Base-by-base conservation (phyloP, 1,140 invertebrate species). In the Lamellibrachia luymesi region DNA sequence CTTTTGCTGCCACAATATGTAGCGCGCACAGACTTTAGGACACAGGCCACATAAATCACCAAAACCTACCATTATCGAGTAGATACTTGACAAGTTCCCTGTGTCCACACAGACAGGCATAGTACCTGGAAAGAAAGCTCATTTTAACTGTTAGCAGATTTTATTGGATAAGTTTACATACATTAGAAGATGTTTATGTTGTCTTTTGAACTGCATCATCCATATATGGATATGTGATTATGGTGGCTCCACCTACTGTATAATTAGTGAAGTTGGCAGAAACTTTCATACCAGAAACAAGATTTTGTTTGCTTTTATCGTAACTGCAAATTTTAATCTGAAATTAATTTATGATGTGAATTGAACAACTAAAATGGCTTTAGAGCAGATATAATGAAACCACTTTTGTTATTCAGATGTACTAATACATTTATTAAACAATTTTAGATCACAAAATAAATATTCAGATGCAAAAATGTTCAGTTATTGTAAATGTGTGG, bases 81-180 rank as follows among this genome's bases (percentile, higher is more conserved):
- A 97, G 94, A 95, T 97, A 97, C 92, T 97, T 94, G 0, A 97
- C 97, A 27, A 97, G 90, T 52, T 96, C 96, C 80, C 95, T 94
- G 94, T 97, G 97, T 8, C 97, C 97, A 96, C 97, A 97, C 8
- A 97, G 94, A 95, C 97, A 97, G 2, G 97, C 97, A 95, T 97
- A 97, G 93, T 97, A 97, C 93, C 97, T 97, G 94, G 80, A 95
- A 95, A 27, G 51, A 51, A 95, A 64, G 4, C 2, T 38, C n/a
- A n/a, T 13, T 51, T 51, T 52, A n/a, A 13, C 8, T 51, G 5
- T 22, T 17, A 13, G 27, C 13, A 38, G 6, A 22, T 92, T 52
- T 91, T 91, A 91, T n/a, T 50, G 90, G 90, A 91, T 27, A 50
- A 51, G 6, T 38, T n/a, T 51, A 91, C 90, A 91, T 91, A 38